Conservation (phyloP, 2,113 vertebrate genomes). For the Callaeas wilsoni region DNA sequence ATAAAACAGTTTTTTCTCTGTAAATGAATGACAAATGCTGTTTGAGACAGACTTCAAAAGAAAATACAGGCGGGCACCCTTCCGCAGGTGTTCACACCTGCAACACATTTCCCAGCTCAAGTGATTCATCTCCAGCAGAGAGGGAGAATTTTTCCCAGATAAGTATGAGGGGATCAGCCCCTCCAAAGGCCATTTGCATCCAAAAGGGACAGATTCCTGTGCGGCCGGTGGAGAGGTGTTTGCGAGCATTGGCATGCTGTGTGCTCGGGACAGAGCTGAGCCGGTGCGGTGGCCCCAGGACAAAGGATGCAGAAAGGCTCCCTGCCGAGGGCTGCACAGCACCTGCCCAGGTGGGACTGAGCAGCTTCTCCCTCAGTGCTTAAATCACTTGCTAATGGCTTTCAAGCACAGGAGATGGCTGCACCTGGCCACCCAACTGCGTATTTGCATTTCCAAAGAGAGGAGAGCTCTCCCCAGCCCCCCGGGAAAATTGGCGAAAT, state of each 20-base stretch:
- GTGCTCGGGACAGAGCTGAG: not conserved
- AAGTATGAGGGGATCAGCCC: too few species aligned
- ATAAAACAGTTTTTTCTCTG: not conserved
- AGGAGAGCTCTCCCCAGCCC: not conserved
- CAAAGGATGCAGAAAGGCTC: not conserved
- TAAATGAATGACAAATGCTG: not conserved
- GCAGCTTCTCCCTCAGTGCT: not conserved
- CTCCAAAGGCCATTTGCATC: not conserved
- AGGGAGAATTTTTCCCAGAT: not conserved
- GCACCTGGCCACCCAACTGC: not conserved
- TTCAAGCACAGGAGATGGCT: not conserved
- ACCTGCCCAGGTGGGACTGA: not conserved
- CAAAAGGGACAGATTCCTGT: not conserved
- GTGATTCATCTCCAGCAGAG: not conserved
- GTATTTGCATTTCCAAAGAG: conserved; percentile 1
- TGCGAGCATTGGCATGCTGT: not conserved
- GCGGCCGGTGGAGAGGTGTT: not conserved
- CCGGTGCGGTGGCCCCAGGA: not conserved
- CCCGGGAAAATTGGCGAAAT: not conserved
- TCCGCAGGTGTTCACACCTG: not conserved
- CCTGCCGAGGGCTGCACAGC: not conserved
- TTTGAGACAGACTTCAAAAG: not conserved
- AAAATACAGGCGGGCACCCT: not conserved
- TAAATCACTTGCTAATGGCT: not conserved
- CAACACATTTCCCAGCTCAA: not conserved